These are phyloP conservation scores for Campoletis sonorensis DNA, from an alignment of 1,140 invertebrate species.

Conservation along the genomic window DNA sequence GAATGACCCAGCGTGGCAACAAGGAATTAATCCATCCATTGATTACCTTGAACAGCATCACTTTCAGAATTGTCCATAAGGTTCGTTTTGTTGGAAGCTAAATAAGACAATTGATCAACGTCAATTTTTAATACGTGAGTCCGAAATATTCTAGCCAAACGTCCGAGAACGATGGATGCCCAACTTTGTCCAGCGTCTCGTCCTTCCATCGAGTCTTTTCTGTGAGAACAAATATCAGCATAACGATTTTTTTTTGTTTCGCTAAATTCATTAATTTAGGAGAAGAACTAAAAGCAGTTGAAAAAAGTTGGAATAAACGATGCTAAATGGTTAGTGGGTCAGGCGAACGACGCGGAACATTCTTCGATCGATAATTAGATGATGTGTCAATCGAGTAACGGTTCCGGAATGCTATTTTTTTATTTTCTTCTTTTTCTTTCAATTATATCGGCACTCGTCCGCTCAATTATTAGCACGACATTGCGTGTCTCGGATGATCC, in stretches of 20 bases:
- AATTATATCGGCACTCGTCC: not conserved
- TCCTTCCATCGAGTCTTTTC: slow-evolving; percentile 36
- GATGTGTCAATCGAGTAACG: slow-evolving; percentile 19
- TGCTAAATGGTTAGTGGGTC: slow-evolving; percentile 24
- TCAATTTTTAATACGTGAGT: slow-evolving; percentile 70
- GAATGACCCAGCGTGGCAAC: too few relatives aligned
- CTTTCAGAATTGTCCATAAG: slow-evolving; percentile 28
- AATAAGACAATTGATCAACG: slow-evolving; percentile 58
- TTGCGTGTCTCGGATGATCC: slow-evolving; percentile 2
- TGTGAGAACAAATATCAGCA: slow-evolving; percentile 22
- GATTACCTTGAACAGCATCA: slow-evolving; percentile 61
- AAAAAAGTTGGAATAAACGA: slow-evolving; percentile 16
- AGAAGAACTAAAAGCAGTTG: slow-evolving; percentile 19
- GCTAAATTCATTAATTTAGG: not conserved
- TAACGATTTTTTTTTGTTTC: not conserved
- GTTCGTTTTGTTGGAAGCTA: slow-evolving; percentile 45
- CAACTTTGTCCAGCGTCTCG: slow-evolving; percentile 52
- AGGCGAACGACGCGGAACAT: slow-evolving; percentile 6
- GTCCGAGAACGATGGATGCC: slow-evolving; percentile 57
- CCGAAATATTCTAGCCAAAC: slow-evolving; percentile 62
- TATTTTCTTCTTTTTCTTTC: too few relatives aligned
- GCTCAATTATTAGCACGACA: slow-evolving; percentile 26
- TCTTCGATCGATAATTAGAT: slow-evolving; percentile 20
- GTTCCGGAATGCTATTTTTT: not conserved
- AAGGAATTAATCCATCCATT: too few relatives aligned